Evolutionary conservation across 1,140 invertebrate genomes (phyloP).

Genomic region (Polypedilum vanderplanki): DNA sequence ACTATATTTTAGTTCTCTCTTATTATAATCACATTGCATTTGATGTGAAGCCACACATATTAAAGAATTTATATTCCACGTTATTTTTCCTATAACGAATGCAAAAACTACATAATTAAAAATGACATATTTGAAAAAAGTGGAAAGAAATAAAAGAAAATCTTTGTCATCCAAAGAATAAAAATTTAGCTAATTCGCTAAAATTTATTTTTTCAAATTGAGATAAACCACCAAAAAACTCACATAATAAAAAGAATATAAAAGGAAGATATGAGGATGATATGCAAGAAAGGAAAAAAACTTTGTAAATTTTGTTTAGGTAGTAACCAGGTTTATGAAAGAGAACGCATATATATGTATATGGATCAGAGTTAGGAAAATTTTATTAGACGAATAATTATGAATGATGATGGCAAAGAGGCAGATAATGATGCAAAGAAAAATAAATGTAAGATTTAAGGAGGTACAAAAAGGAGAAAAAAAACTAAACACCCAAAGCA

Average conservation of each 20-base stretch:
- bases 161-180: not conserved
- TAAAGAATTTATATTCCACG: not conserved
- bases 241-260: not conserved
- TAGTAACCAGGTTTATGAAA: slow-evolving; percentile 21
- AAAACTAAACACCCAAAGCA: too few relatives aligned
- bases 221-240: slow-evolving; percentile 3
- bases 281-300: not conserved
- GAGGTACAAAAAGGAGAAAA: too few relatives aligned
- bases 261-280: not conserved
- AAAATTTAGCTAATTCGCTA: not conserved
- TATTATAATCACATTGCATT: too few relatives aligned
- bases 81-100: slow-evolving; percentile 7
- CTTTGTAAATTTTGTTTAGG: slow-evolving; percentile 27
- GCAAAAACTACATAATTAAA: not conserved
- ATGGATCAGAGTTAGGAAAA: slow-evolving; percentile 12
- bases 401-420: not conserved
- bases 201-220: slow-evolving; percentile 1
- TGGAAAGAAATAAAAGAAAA: not conserved
- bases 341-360: not conserved
- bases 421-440: not conserved
- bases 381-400: not conserved
- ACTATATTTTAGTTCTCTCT: too few relatives aligned
- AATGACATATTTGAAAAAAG: not conserved
- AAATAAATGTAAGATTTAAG: not conserved
- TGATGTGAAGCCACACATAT: too few relatives aligned